Evolutionary conservation across 1,140 invertebrate genomes (phyloP), one percentile per base, ranked within the genome.

Genomic region (Tetranychus urticae): DNA sequence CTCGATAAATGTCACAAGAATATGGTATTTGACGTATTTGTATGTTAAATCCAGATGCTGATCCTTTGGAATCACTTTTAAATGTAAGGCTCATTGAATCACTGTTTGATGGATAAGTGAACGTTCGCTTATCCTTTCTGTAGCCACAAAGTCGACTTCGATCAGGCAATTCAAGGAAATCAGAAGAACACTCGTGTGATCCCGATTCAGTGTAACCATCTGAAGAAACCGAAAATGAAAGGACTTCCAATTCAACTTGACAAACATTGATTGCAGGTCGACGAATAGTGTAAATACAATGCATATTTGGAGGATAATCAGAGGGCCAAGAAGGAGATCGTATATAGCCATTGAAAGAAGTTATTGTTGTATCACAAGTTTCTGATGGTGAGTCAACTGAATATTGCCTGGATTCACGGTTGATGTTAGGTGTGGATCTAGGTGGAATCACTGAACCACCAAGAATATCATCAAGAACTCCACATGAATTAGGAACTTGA

Each of bases 131-230:
- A 56, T 54, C 60, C 58, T 46, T 58, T 46, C 58, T 34, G 39
- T 46, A 46, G 5, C 60, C 61, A 36, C 67, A 67, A 8, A 65
- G 59, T 46, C 64, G 56, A 3, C 45, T 58, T 33, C 58, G 14
- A 55, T 67, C 64, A 3, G 66, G 66, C 13, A 67, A 58, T 56
- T 67, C 64, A 12, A 67, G 35, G 45, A 64, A 67, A 39, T 67
- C 66, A 12, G 60, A 58, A 7, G 59, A 52, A 59, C 65, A 66
- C 6, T 45, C 37, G 8, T 31, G 34, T 31, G 10, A 6, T 42
- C 5, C 10, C 39, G 39, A 10, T 42, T 42, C 5, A 34, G 36
- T 39, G 34, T 23, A 52, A 52, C 14, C 14, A 52, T 33, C 14
- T 5, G 48, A n/a, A 23, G 48, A 5, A 14, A n/a, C 14, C 14